Base-by-base conservation (phyloP, 2,888 invertebrate species). In the Gymnocheta viridis region DNA sequence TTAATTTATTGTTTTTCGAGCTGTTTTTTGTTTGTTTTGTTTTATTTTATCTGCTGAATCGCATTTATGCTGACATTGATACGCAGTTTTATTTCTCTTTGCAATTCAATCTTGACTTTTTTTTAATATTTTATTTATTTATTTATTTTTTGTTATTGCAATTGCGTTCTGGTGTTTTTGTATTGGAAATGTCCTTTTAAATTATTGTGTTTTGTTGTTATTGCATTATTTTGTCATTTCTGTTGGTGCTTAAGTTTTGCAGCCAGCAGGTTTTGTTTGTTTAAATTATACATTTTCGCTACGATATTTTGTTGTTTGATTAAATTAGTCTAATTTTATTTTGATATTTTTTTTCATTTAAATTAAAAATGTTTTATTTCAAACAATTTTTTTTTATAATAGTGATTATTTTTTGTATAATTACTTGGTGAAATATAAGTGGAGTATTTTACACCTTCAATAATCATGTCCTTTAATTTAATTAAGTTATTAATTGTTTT, bases 41-140 rank as follows among this genome's bases (percentile, higher is more conserved):
- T n/a, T n/a, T n/a, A n/a, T n/a, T n/a, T 35, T 27, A 73, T 9
- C 24, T 70, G 67, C 10, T 62, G 12, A 54, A 64, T 41, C 32
- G 41, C 60, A 69, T 51, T 78, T 78, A 51, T 54, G 41, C 29
- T 62, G 54, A 54, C 62, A 70, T 32, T 32, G 19, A 72, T 24
- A 70, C 60, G 62, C 62, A 62, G 51, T 49, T 70, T 82, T 60
- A 62, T 51, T 44, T 62, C 47, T 49, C 38, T 38, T 27, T 54
- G 24, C 7, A 22, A 32, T 54, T 47, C 73, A 49, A 41, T 47
- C 35, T 54, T 29, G 27, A 24, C 10, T 67, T 49, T 35, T 54
- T 14, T 14, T 1, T n/a, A 4, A 14, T 27, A 12, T 12, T 9
- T 14, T 17, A 12, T 19, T 51, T 32, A 32, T 10, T 29, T 64